Evolutionary conservation across 2,888 invertebrate species (phyloP).

Genomic region (Venustoraphidia nigricollis): DNA sequence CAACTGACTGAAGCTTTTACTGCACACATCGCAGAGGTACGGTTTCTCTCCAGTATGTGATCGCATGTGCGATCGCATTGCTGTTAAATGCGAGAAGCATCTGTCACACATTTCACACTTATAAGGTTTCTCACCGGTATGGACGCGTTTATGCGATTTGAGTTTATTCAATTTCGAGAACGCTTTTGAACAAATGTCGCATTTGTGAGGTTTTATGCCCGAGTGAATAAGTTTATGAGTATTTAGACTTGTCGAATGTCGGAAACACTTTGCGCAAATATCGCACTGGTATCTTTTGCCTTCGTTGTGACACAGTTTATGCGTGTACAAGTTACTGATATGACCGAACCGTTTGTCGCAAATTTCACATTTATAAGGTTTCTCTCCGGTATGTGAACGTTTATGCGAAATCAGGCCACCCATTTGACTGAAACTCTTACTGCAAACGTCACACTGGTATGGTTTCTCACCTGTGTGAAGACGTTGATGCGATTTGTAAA

Average conservation of each 20-base stretch:
- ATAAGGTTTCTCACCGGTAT: neutral
- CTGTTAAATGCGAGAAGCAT: too few relatives aligned
- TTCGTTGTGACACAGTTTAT: conserved; percentile 25
- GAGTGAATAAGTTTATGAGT: conserved; percentile 27
- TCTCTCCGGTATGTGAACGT: conserved; percentile 11
- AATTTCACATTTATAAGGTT: conserved; percentile 25
- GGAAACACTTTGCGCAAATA: conserved; percentile 24
- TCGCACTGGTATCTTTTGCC: conserved; percentile 26
- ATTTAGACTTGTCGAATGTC: conserved; percentile 26
- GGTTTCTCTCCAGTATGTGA: conserved; percentile 37
- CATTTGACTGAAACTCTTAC: conserved; percentile 15
- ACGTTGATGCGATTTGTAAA: conserved; percentile 17
- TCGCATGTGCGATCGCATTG: conserved; percentile 23
- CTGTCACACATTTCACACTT: neutral
- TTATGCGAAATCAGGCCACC: conserved; percentile 26
- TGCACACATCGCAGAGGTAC: conserved; percentile 32
- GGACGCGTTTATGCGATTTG: neutral
- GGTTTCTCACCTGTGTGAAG: too few relatives aligned
- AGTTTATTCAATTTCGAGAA: conserved; percentile 19
- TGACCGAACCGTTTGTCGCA: conserved; percentile 28
- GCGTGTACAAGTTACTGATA: conserved; percentile 25
- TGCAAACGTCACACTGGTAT: too few relatives aligned
- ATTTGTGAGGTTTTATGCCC: conserved; percentile 27
- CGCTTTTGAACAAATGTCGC: conserved; percentile 25
- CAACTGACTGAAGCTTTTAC: conserved; percentile 11